A percentile compares a stretch with the other conserved stretches of the same genome.
Conservation (phyloP, 2,888 invertebrate species). For the Scaptomyza polygonia region DNA sequence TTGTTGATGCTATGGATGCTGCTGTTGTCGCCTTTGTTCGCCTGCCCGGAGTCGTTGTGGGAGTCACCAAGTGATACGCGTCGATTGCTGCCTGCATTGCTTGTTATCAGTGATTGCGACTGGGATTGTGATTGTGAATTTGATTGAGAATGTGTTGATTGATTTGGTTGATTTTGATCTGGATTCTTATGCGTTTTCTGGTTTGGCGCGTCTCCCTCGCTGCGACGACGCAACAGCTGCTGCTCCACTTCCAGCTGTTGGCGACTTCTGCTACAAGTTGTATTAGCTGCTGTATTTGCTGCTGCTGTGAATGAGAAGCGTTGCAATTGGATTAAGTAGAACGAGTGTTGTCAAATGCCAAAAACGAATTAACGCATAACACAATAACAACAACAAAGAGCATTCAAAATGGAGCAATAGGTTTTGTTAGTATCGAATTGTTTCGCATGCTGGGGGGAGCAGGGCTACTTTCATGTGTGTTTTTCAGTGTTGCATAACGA, state of each 20-base stretch:
- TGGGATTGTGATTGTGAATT: conserved; percentile 27
- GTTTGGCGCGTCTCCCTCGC: conserved; percentile 87
- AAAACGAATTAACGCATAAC: neutral
- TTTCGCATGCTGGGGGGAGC: conserved; percentile 37
- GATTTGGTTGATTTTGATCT: conserved; percentile 9
- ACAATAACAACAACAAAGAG: conserved; percentile 51
- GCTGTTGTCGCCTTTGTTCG: conserved; percentile 20
- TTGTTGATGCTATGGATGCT: conserved; percentile 31
- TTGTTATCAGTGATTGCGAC: conserved; percentile 11
- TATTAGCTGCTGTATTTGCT: conserved; percentile 61
- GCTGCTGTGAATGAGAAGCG: conserved; percentile 30
- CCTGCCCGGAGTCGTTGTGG: conserved; percentile 28
- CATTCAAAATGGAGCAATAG: conserved; percentile 41
- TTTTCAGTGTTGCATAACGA: conserved; percentile 39
- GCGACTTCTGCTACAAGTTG: conserved; percentile 20
- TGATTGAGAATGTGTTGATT: conserved; percentile 20
- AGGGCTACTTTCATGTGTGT: conserved; percentile 5
- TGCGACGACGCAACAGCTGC: conserved; percentile 86
- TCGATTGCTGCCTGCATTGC: conserved; percentile 78
- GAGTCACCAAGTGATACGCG: conserved; percentile 87
- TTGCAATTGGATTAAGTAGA: conserved; percentile 3
- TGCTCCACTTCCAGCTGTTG: conserved; percentile 78
- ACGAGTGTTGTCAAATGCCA: neutral
- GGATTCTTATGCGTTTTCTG: conserved; percentile 51
- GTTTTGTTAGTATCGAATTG: neutral